Conservation (phyloP, 2,888 invertebrate species). For the Ormyrus rosae region DNA sequence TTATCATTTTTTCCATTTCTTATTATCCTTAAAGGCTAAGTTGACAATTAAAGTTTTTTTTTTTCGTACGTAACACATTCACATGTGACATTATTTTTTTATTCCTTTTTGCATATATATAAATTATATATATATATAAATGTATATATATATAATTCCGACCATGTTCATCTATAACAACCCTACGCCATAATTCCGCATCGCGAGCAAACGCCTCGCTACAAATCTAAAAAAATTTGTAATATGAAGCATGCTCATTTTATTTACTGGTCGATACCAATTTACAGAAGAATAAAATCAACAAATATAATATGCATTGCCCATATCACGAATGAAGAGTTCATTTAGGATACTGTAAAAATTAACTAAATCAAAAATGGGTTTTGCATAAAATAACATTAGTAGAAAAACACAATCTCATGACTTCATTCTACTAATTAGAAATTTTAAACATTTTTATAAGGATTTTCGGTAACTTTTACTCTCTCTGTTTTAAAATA, state of each 20-base stretch:
- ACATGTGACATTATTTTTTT: slow-evolving; percentile 59
- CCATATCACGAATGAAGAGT: slow-evolving; percentile 43
- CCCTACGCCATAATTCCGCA: slow-evolving; percentile 61
- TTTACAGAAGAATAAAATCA: slow-evolving; percentile 48
- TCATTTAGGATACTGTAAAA: slow-evolving; percentile 27
- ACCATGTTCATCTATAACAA: slow-evolving; percentile 65
- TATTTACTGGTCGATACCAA: slow-evolving; percentile 43
- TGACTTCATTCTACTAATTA: slow-evolving; percentile 15
- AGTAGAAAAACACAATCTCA: slow-evolving; percentile 8
- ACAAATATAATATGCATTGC: slow-evolving; percentile 55
- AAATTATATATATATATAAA: neutral
- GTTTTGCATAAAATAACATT: slow-evolving; percentile 17
- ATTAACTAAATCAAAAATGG: slow-evolving; percentile 34
- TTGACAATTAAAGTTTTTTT: slow-evolving; percentile 63
- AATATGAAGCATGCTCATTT: slow-evolving; percentile 59
- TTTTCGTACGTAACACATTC: slow-evolving; percentile 63
- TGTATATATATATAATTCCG: slow-evolving; percentile 54
- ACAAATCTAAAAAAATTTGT: slow-evolving; percentile 68
- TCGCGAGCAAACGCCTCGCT: slow-evolving; percentile 61
- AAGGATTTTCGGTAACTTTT: slow-evolving; percentile 21
- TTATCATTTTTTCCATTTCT: slow-evolving; percentile 55
- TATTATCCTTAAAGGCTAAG: slow-evolving; percentile 63
- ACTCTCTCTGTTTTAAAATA: slow-evolving; percentile 26
- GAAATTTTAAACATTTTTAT: slow-evolving; percentile 34
- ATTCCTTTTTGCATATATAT: slow-evolving; percentile 20